phyloP scores from a whole-genome alignment of 2,888 invertebrate genomes.

The Bellardia pandia region DNA sequence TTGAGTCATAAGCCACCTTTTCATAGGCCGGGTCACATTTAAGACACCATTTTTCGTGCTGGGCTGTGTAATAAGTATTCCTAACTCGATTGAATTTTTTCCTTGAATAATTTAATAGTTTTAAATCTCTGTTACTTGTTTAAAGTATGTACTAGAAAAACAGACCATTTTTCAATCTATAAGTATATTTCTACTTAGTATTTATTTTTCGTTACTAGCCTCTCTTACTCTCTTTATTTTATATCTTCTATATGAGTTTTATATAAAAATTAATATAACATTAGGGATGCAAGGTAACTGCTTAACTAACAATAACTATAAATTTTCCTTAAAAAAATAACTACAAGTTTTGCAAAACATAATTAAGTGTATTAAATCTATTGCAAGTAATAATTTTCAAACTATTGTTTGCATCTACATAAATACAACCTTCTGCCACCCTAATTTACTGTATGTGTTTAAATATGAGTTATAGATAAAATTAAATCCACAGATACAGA shows the following conservation, averaged over 20 bases:
- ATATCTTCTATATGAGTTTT: constrained; percentile 14
- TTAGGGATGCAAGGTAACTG: background rate
- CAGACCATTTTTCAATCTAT: constrained; percentile 38
- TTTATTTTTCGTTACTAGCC: background rate
- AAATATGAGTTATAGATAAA: constrained; percentile 35
- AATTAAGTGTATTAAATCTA: background rate
- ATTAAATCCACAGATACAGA: constrained; percentile 42
- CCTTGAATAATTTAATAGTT: no score
- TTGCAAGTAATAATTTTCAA: background rate
- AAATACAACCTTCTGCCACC: background rate
- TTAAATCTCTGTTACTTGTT: background rate
- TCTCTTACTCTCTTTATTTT: constrained; percentile 5
- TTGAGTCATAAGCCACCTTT: no score
- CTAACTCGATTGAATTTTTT: no score
- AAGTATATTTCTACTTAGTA: constrained; percentile 31
- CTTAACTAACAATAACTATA: no score
- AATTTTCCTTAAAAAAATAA: no score
- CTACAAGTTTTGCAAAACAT: background rate
- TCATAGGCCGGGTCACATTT: no score
- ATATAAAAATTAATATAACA: background rate
- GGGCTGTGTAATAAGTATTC: background rate
- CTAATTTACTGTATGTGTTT: constrained; percentile 21
- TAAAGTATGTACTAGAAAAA: background rate
- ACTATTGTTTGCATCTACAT: background rate
- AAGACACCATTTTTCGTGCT: no score